A percentile compares a stretch with the other conserved stretches of the same genome.
These are phyloP conservation scores for Simalia tracyae DNA, from an alignment of 2,797 vertebrate genomes.

Conservation along the genomic window DNA sequence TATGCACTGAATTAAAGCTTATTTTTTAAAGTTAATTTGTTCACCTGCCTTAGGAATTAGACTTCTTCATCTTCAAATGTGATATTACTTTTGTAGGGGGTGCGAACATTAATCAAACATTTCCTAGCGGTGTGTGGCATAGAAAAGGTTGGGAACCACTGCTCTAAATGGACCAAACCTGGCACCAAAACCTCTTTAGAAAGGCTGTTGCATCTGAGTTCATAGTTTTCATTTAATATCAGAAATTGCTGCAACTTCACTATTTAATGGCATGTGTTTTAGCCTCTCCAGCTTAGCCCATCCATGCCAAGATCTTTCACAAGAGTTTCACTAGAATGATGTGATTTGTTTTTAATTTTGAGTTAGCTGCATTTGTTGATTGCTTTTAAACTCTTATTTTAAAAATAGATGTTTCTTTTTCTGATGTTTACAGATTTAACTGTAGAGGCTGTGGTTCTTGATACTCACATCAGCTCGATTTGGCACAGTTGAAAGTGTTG, in stretches of 20 bases:
- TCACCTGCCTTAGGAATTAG: no score
- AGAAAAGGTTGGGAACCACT: no score
- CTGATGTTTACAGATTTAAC: not conserved
- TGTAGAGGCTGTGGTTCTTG: not conserved
- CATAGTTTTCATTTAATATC: not conserved
- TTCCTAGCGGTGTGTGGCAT: no score
- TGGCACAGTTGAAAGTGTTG: not conserved
- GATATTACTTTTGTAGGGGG: no score
- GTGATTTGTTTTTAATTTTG: not conserved
- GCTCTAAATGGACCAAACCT: not conserved
- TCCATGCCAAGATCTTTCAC: not conserved
- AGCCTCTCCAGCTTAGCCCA: not conserved
- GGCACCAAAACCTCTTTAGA: not conserved
- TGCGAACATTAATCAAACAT: no score
- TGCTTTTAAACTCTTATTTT: not conserved
- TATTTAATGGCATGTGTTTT: not conserved
- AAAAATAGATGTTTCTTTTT: not conserved
- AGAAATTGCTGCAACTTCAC: not conserved
- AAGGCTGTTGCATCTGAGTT: not conserved
- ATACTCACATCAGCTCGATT: not conserved
- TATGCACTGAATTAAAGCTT: no score
- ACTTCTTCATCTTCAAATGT: no score
- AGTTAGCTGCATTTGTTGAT: not conserved
- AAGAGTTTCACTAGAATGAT: not conserved
- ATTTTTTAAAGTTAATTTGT: no score